Conservation (phyloP, 2,888 invertebrate species). For the Orchestes rusci region DNA sequence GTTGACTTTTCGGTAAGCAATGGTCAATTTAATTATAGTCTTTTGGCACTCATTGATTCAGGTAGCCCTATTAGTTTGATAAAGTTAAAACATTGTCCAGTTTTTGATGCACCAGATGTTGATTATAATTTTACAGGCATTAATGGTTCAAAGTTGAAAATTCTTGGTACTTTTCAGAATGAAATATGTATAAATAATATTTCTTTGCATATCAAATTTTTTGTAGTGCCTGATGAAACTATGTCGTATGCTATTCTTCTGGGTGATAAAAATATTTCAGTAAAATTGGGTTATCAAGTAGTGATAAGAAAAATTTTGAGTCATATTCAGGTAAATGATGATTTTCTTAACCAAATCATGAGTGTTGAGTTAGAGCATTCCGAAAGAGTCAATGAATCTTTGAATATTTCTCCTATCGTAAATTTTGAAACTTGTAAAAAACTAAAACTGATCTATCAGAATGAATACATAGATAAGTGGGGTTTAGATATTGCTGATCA, state of each 20-base stretch:
- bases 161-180: background rate
- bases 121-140: slow-evolving; percentile 1
- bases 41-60: background rate
- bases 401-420: background rate
- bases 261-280: background rate
- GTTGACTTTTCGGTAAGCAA: background rate
- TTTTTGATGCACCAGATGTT: background rate
- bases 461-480: background rate
- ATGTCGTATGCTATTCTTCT: background rate
- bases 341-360: background rate
- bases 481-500: background rate
- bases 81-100: background rate
- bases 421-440: background rate
- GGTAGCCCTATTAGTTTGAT: slow-evolving; percentile 3
- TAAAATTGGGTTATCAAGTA: background rate
- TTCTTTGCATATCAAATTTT: slow-evolving; percentile 1
- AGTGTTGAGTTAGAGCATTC: background rate
- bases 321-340: background rate
- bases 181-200: background rate
- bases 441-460: background rate
- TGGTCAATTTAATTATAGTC: background rate
- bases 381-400: background rate
- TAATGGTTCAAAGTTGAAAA: background rate
- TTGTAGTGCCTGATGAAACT: background rate
- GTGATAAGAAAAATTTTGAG: background rate